Base-by-base conservation (phyloP, 2,113 vertebrate genomes). In the Epinephelus lanceolatus region DNA sequence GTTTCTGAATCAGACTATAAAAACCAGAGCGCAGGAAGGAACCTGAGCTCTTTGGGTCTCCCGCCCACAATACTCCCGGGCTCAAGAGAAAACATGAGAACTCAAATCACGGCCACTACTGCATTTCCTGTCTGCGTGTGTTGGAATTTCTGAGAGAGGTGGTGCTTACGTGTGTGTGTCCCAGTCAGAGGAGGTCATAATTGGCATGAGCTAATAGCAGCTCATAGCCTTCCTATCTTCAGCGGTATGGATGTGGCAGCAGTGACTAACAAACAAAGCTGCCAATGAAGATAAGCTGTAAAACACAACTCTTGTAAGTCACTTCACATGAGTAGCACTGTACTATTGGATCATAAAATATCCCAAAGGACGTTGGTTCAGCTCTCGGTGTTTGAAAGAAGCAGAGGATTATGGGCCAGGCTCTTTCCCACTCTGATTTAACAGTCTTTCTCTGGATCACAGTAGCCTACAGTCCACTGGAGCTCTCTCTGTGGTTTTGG, bases 11-110 rank as follows among this genome's bases (percentile, higher is more conserved):
- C 78, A 76, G 25, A 74, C 76, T 80, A 45, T 77, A 68, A 84
- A 91, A 85, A 61, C 25, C 23, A 47, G 27, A 25, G 63, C 1
- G 30, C 88, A 88, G 89, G 87, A 90, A 92, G 90, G 80, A 92
- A 78, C 69, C 61, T 57, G 76, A 89, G 57, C 66, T 80, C 78
- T 72, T 52, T 52, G 60, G 83, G 72, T 86, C 78, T 76, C 74
- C 83, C 65, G 71, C 81, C 81, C 84, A 88, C 80, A 90, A 42
- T 66, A 52, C 51, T 56, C 65, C 49, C 14, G 47, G 51, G 66
- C 51, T 69, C 67, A 33, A 27, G 78, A 78, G 73, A 80, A 84
- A 70, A 86, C 63, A 60, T 19, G 76, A 76, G 63, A 57, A 40
- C 55, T 70, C n/a, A 25, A 40, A 80, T 81, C 56, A 71, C 56